phyloP scores from a whole-genome alignment of 2,888 invertebrate genomes.

The Rhabditoides inermis region DNA sequence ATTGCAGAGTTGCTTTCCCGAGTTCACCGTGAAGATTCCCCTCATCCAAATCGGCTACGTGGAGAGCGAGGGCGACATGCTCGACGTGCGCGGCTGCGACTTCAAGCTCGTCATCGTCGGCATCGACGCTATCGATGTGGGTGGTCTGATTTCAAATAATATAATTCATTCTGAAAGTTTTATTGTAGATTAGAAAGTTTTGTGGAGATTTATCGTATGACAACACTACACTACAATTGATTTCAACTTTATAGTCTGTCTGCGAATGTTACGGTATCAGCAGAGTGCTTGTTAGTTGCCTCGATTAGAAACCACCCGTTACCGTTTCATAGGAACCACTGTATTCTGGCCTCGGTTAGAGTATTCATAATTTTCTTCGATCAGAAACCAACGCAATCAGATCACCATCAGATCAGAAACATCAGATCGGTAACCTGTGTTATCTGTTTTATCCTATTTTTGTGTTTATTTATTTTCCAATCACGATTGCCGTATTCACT shows the following conservation, averaged over 20 bases:
- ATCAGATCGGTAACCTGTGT: no score
- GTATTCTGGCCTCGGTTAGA: no score
- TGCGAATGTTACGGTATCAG: no score
- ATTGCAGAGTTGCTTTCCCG: background rate
- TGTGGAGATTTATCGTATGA: background rate
- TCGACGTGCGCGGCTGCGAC: slow-evolving; percentile 26
- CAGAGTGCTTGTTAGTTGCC: no score
- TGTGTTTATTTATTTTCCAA: no score
- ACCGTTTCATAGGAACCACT: no score
- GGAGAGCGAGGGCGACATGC: slow-evolving; percentile 20
- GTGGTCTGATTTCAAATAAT: background rate
- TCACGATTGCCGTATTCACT: no score
- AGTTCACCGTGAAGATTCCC: background rate
- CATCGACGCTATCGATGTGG: slow-evolving; percentile 22
- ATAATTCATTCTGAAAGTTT: background rate
- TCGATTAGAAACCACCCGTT: no score
- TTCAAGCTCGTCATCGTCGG: slow-evolving; percentile 25
- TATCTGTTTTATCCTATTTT: no score
- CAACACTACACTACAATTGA: background rate
- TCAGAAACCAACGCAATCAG: no score
- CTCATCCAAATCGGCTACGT: slow-evolving; percentile 27
- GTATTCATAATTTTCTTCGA: no score
- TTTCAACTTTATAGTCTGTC: background rate
- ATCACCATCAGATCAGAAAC: no score
- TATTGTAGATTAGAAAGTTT: background rate